Evolutionary conservation across 2,113 vertebrate genomes (phyloP), one percentile per base, ranked within the genome.

Genomic region (Platichthys flesus): DNA sequence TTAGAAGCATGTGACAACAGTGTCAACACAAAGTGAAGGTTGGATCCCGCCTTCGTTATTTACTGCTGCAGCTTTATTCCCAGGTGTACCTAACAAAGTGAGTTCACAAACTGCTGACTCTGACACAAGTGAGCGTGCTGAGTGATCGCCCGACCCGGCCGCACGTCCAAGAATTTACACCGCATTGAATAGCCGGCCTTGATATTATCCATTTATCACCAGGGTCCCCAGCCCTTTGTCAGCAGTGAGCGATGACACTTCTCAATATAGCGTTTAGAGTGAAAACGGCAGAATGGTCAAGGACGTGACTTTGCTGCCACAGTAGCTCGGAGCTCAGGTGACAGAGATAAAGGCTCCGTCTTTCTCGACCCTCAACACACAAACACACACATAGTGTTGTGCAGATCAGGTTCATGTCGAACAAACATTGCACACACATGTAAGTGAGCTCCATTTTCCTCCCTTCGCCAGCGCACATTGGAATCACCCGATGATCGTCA

Each of bases 271-370:
- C 83, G 42, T 84, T 78, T 82, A 87, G 86, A 84, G 75, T 71
- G 83, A 88, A 91, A 91, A 89, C 79, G 81, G 87, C 88, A 91
- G 87, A 87, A 87, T 79, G 73, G 89, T 87, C 91, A 91, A 91
- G 89, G 89, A 92, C 88, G 70, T 67, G 90, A 89, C 91, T 84
- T 89, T 87, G 63, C 77, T 85, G 76, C 82, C 78, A 80, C 70
- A 81, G 86, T 79, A 81, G 81, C 67, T 58, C 71, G 40, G 40
- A 16, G 3, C 74, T 81, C 21, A 31, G 70, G 58, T 84, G 83
- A 86, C 84, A 81, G 16, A 85, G 82, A 89, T 70, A 75, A 81
- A 85, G 57, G 10, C 56, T 79, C 57, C 0, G 5, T 61, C 26
- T 66, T 45, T 78, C 26, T 70, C 28, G 52, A 26, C 13, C 13